Evolutionary conservation across 2,888 invertebrate species (phyloP), one percentile per base, ranked within the genome.

Genomic region (Macropis europaea): DNA sequence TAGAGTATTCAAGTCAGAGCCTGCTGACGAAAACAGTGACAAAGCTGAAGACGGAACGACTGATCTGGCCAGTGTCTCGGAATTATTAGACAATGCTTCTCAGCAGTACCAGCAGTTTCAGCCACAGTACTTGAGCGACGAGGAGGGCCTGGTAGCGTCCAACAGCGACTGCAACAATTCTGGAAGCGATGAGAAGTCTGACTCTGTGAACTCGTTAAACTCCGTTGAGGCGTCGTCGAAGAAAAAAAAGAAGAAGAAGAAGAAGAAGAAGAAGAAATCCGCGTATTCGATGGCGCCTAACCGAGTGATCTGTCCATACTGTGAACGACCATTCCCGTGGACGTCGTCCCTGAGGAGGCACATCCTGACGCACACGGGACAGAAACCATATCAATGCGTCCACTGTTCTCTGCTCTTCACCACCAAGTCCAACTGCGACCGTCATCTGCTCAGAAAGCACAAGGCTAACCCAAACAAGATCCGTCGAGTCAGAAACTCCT

Each of bases 341-440:
- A 96, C 97, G 0, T 98, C 97, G 26, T 98, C 98, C 0, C 92
- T 99, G 24, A 94, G 97, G n/a, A 93, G 99, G 7, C 99, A 99
- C 89, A 96, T 99, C 34, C 91, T 97, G 4, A 99, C 99, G 0
- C 99, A 99, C 89, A 99, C 98, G 0, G 97, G 96, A 1, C 98
- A 98, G 88, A 99, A 99, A 87, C 99, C 99, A 0, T 99, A 95
- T 91, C 97, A 97, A 87, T 99, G 99, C 90, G 95, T 96, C 0
- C 95, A 97, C 85, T 99, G 99, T 88, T 96, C 97, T 0, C 92
- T 98, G 6, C 93, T 97, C 0, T 99, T 99, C 90, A 99, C 98
- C 32, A 99, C 98, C 0, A 99, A 99, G 89, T 98, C 98, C 6
- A 99, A 99, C 90, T 97, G 99, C 89, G 99, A 99, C 87, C 95